Evolutionary conservation across 2,113 vertebrate species (phyloP).

Genomic region (Xiphophorus hellerii): DNA sequence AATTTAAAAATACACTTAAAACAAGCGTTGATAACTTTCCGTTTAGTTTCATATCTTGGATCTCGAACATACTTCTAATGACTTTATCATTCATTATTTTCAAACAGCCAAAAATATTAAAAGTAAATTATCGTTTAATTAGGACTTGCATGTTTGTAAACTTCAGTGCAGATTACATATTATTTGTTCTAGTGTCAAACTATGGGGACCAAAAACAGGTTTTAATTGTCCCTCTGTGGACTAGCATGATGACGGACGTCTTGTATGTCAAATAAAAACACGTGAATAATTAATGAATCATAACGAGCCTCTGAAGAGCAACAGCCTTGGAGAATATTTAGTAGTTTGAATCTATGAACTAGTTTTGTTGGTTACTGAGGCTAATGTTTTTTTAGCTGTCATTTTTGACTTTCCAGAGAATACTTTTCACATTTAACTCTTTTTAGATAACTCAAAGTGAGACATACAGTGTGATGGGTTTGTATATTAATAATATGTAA

Average conservation of each 20-base stretch:
- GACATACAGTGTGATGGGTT: too few species aligned
- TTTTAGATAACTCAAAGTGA: too few species aligned
- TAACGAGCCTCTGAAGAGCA: constrained; percentile 38
- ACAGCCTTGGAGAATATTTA: constrained; percentile 15
- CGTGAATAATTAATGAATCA: constrained; percentile 59
- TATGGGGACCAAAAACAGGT: constrained; percentile 8
- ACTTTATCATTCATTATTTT: not conserved
- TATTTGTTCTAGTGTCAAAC: constrained; percentile 3
- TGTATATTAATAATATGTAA: too few species aligned
- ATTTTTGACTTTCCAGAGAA: not conserved
- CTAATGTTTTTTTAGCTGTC: not conserved
- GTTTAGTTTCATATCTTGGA: not conserved
- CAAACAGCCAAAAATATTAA: constrained; percentile 10
- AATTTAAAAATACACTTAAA: too few species aligned
- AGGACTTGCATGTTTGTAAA: not conserved
- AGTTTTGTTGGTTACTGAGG: not conserved
- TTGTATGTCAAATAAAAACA: constrained; percentile 17
- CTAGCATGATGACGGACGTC: not conserved
- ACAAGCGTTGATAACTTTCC: not conserved
- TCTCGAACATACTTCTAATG: not conserved
- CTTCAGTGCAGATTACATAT: not conserved
- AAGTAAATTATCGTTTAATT: not conserved
- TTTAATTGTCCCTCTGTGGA: constrained; percentile 57
- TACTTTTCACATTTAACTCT: not conserved
- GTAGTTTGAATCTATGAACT: constrained; percentile 27